A percentile compares a stretch with the other conserved stretches of the same genome.
These are phyloP conservation scores for Trichopria drosophilae DNA, from an alignment of 2,888 invertebrate species.

Conservation along the genomic window DNA sequence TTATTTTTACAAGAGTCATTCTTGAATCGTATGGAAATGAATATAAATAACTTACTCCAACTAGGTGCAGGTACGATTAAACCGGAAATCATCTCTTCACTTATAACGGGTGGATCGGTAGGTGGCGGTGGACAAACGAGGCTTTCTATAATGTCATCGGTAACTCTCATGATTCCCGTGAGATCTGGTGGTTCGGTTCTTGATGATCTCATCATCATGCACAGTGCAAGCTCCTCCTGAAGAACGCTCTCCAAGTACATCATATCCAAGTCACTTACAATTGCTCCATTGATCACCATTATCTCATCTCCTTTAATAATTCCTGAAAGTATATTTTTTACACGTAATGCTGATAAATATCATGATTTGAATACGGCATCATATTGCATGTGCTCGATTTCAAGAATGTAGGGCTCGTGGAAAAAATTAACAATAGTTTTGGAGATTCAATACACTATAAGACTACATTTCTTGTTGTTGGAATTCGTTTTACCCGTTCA, in stretches of 20 bases:
- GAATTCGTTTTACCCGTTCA: too few species aligned
- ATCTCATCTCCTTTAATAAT: slow-evolving; percentile 98
- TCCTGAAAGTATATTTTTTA: slow-evolving; percentile 66
- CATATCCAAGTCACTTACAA: slow-evolving; percentile 98
- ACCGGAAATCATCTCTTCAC: slow-evolving; percentile 94
- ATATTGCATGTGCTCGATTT: too few species aligned
- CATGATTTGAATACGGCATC: too few species aligned
- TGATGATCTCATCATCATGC: slow-evolving; percentile 91
- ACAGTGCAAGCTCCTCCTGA: slow-evolving; percentile 89
- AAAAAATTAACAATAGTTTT: too few species aligned
- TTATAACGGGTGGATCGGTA: slow-evolving; percentile 87
- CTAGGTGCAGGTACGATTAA: slow-evolving; percentile 96
- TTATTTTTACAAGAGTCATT: too few species aligned
- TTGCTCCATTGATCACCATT: slow-evolving; percentile 97
- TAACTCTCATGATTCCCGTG: slow-evolving; percentile 77
- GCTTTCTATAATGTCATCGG: slow-evolving; percentile 94
- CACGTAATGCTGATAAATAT: slow-evolving; percentile 10
- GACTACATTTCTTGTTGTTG: too few species aligned
- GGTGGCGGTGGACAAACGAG: slow-evolving; percentile 96
- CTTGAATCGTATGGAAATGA: too few species aligned
- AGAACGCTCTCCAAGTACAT: slow-evolving; percentile 97
- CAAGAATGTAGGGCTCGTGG: too few species aligned
- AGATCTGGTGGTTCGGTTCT: slow-evolving; percentile 65
- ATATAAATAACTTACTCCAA: slow-evolving; percentile 73
- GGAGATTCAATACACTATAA: too few species aligned